Conservation (phyloP, 2,113 vertebrate genomes). For the Sinocyclocheilus maitianheensis region DNA sequence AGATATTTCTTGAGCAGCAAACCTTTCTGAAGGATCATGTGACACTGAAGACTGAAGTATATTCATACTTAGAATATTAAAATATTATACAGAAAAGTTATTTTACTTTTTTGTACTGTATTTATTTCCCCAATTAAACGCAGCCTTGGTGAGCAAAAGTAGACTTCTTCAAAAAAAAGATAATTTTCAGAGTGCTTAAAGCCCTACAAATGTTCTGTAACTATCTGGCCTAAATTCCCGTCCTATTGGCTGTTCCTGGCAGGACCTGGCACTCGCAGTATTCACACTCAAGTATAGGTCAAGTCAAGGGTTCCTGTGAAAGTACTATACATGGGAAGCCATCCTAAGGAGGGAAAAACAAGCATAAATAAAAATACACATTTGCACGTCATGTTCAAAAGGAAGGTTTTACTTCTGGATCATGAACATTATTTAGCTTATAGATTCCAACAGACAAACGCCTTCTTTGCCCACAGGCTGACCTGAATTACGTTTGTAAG, state of each 20-base stretch:
- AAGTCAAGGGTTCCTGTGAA: slow-evolving; percentile 7
- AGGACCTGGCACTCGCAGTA: neutral
- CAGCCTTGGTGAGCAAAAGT: neutral
- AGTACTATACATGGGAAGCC: neutral
- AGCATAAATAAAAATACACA: neutral
- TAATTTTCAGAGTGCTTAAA: neutral
- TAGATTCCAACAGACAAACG: neutral
- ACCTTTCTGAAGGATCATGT: neutral
- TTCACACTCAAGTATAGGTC: neutral
- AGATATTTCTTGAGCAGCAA: neutral
- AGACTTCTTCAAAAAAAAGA: neutral
- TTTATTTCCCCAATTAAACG: neutral
- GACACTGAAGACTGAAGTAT: neutral
- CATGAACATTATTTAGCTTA: too few species aligned
- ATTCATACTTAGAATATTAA: too few species aligned
- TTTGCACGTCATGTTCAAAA: neutral
- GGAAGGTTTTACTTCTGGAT: neutral
- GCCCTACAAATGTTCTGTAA: neutral
- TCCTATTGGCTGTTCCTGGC: neutral
- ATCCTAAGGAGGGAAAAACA: neutral
- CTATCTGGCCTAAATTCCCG: neutral
- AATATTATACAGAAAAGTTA: neutral
- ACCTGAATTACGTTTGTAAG: neutral
- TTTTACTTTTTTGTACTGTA: neutral
- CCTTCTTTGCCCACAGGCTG: neutral